Percentiles rank a stretch among this genome's conserved stretches.
Evolutionary conservation across 37 sponge, comb jelly and placozoan species (phyloP).

Genomic region (Halichondria panicea): DNA sequence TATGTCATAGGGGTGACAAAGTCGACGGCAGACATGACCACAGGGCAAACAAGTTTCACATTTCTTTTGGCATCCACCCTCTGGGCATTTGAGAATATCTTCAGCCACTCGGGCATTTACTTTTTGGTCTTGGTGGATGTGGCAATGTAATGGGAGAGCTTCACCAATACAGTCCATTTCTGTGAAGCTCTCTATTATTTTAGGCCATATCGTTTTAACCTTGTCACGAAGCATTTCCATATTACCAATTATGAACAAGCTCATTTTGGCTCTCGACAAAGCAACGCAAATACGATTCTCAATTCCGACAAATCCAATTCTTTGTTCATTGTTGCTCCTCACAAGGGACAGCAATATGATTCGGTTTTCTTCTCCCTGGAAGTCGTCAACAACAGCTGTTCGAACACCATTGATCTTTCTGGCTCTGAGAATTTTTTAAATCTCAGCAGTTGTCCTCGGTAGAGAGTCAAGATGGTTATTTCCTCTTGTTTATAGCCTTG

Average conservation of each 20-base stretch:
- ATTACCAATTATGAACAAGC: slow-evolving; percentile 90
- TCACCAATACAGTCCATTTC: slow-evolving; percentile 37
- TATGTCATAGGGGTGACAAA: slow-evolving; percentile 73
- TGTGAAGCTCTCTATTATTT: slow-evolving; percentile 51
- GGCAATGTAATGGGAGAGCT: slow-evolving; percentile 73
- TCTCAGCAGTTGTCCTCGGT: slow-evolving; percentile 85
- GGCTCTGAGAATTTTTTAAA: slow-evolving; percentile 52
- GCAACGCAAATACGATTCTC: slow-evolving; percentile 89
- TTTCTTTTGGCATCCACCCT: slow-evolving; percentile 75
- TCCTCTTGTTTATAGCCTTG: slow-evolving; percentile 65
- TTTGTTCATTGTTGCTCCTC: slow-evolving; percentile 70
- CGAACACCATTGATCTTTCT: slow-evolving; percentile 65
- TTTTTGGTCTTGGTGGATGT: slow-evolving; percentile 59
- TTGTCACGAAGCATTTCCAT: slow-evolving; percentile 44
- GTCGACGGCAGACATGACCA: slow-evolving; percentile 73
- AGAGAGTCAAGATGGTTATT: slow-evolving; percentile 88
- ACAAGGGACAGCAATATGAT: slow-evolving; percentile 84
- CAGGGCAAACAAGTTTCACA: slow-evolving; percentile 64
- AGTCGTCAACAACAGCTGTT: slow-evolving; percentile 89
- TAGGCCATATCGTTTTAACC: slow-evolving; percentile 65
- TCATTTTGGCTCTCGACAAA: slow-evolving; percentile 86
- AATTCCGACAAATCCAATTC: slow-evolving; percentile 80
- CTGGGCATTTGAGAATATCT: slow-evolving; percentile 81
- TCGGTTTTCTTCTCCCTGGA: slow-evolving; percentile 95
- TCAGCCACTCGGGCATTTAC: slow-evolving; percentile 2